Base-by-base conservation (phyloP, 2,888 invertebrate genomes). In the Hyposoter didymator region DNA sequence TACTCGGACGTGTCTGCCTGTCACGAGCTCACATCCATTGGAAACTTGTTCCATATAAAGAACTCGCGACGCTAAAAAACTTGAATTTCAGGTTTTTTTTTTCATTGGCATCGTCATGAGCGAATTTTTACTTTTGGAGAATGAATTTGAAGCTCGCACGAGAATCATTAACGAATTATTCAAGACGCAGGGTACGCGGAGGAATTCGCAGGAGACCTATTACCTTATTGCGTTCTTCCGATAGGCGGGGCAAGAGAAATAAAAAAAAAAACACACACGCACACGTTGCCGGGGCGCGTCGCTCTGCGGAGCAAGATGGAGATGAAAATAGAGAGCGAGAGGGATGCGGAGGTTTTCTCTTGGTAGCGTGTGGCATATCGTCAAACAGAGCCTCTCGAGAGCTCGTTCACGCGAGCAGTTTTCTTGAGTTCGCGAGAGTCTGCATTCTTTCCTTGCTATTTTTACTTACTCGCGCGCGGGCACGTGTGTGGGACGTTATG, bases 361-460 rank as follows among this genome's bases (percentile, higher is more conserved):
- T n/a, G 22, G 52, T 14, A 55, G 72, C 8, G 35, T 45, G 72
- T 32, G 47, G 28, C 32, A 45, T 49, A 66, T 39, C 64, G 64
- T 35, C 47, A 47, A 67, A 69, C 10, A 59, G 55, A 55, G 69
- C 28, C 64, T 74, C 76, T 45, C 73, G 78, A 10, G 49, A n/a
- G 49, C 66, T 52, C 39, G 43, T 64, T 76, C 76, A 47, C 64
- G 76, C 64, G 66, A 67, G 49, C 64, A 32, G 75, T 74, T 84
- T 74, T 43, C 79, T 55, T 67, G 76, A 79, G 84, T 85, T 80
- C 83, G 35, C 55, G 73, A 80, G 80, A 72, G 79, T 76, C 85
- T 85, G 85, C 85, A 85, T 85, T 85, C 85, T 85, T 85, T 76
- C 22, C 76, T 85, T 73, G 85, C 85, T 85, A 85, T 85, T 85